phyloP scores from a whole-genome alignment of 2,797 vertebrate species.

The Xyrichtys novacula region DNA sequence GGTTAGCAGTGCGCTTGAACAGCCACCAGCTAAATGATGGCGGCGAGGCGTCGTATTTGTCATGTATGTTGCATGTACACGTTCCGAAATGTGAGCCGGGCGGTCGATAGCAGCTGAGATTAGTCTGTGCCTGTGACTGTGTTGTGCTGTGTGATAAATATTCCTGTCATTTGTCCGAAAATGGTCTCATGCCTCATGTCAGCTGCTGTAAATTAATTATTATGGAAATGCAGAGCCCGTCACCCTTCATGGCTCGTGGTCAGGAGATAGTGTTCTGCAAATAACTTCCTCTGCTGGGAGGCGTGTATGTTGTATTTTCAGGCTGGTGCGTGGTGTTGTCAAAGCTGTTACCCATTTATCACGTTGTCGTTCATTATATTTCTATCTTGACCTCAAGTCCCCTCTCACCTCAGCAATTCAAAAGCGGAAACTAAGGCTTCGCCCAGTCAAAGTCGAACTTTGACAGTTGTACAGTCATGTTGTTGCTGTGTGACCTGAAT shows the following conservation, averaged over 20 bases:
- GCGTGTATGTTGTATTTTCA: background rate
- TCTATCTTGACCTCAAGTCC: background rate
- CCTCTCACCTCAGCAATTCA: background rate
- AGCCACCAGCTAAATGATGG: background rate
- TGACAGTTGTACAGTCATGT: too few relatives aligned
- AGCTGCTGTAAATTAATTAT: constrained; percentile 17
- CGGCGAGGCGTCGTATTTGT: background rate
- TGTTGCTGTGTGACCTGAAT: too few relatives aligned
- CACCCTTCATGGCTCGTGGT: constrained; percentile 23
- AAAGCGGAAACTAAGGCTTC: background rate
- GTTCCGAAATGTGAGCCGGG: constrained; percentile 6
- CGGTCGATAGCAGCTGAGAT: background rate
- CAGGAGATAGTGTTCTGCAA: constrained; percentile 16
- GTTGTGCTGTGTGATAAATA: constrained; percentile 8
- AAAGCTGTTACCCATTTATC: constrained; percentile 10
- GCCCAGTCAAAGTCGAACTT: too few relatives aligned
- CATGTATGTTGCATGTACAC: background rate
- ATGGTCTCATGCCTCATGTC: constrained; percentile 5
- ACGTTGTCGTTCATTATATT: fast-evolving
- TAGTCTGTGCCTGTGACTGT: constrained; percentile 1
- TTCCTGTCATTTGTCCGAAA: constrained; percentile 1
- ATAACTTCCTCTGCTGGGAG: constrained; percentile 1
- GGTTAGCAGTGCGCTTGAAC: background rate
- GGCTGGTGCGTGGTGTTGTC: background rate
- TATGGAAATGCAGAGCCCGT: constrained; percentile 22